Evolutionary conservation across 2,797 vertebrate genomes (phyloP).

Genomic region (Tangara arthus): DNA sequence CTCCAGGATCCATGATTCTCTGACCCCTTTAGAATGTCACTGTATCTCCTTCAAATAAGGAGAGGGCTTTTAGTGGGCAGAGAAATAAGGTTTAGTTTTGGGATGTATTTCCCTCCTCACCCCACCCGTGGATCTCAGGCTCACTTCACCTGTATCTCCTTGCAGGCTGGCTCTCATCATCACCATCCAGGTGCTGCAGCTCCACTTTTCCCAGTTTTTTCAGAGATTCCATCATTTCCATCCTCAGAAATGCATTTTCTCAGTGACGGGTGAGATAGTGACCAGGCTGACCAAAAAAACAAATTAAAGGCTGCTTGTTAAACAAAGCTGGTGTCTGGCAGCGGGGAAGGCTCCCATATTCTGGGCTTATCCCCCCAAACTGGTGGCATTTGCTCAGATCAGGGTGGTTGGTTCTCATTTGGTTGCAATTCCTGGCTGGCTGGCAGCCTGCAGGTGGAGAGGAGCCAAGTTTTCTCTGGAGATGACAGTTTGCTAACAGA

Average conservation of each 20-base stretch:
- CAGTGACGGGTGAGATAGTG: rapidly evolving
- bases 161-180: not conserved
- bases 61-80: not conserved
- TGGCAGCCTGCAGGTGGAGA: conserved; percentile 8
- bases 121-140: not conserved
- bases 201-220: not conserved
- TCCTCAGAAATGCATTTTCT: not conserved
- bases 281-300: not conserved
- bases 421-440: not conserved
- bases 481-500: conserved; percentile 58
- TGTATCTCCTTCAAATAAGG: not conserved
- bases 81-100: not conserved
- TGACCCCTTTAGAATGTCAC: not conserved
- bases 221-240: not conserved
- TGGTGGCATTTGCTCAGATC: rapidly evolving
- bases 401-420: not conserved
- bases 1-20: not conserved
- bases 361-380: not conserved
- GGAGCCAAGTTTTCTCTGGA: conserved; percentile 31
- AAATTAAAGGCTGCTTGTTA: not conserved
- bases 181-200: not conserved
- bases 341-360: not conserved
- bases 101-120: not conserved
- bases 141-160: not conserved
- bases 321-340: not conserved